Base-by-base conservation (phyloP, 2,888 invertebrate genomes). In the Drosophila macrothrix region DNA sequence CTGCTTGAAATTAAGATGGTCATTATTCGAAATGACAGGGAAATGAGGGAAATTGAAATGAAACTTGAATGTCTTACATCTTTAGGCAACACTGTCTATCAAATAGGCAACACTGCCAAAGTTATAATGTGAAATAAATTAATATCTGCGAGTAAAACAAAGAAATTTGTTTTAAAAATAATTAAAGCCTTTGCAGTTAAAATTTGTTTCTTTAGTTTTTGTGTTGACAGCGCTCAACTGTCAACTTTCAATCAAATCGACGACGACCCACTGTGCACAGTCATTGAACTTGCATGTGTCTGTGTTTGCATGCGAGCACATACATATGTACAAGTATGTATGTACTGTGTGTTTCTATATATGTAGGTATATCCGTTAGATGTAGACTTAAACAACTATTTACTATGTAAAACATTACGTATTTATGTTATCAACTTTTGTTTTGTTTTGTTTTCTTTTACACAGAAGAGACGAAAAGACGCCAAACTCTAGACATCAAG, bases 341-440 rank as follows among this genome's bases (percentile, higher is more conserved):
- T 41, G 64, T 10, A 62, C 53, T 25, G 4, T n/a, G 25, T 33
- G 35, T 52, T 39, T 39, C 28, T 41, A 22, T 56, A 29, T 67
- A 77, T 63, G 65, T 67, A 37, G 71, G 33, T 50, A 67, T 72
- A 73, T 68, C 59, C 67, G 12, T 72, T 77, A 76, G 76, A 75
- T 80, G 58, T 83, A 81, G 77, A 80, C 91, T 91, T 88, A 91
- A 73, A 71, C 76, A 82, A 85, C 92, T 92, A 92, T 89, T 92
- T 92, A 92, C 92, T 92, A 91, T 90, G 81, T 78, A 81, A 92
- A 92, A 75, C 80, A 83, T 92, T 92, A 92, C 92, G 92, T 92
- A 92, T 92, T 92, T 91, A 82, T 89, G 89, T 91, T 91, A 85
- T 91, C 90, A 90, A 90, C 86, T 88, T 91, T 80, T 78, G 69